Conservation (phyloP, 2,888 invertebrate genomes). For the Xanthostigma xanthostigma region DNA sequence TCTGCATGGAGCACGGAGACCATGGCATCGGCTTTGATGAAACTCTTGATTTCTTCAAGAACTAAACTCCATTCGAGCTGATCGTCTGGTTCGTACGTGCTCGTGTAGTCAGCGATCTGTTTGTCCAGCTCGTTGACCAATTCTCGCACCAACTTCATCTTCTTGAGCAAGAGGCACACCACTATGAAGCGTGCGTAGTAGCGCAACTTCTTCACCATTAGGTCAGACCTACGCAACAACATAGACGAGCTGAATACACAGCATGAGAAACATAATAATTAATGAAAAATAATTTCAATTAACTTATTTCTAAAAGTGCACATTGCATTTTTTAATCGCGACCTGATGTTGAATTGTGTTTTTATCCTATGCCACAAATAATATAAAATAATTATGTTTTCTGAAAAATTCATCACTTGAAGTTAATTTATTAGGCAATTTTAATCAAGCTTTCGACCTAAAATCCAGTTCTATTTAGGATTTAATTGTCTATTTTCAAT, state of each 20-base stretch:
- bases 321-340: too few relatives aligned
- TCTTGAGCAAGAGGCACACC: slow-evolving; percentile 83
- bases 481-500: too few relatives aligned
- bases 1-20: slow-evolving; percentile 81
- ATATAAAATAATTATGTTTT: too few relatives aligned
- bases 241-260: too few relatives aligned
- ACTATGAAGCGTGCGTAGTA: slow-evolving; percentile 96
- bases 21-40: slow-evolving; percentile 83
- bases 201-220: slow-evolving; percentile 91
- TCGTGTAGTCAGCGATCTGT: slow-evolving; percentile 89
- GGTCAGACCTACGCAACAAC: slow-evolving; percentile 47
- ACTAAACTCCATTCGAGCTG: slow-evolving; percentile 92
- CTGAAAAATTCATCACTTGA: too few relatives aligned
- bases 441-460: too few relatives aligned
- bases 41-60: slow-evolving; percentile 85
- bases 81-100: slow-evolving; percentile 93
- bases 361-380: too few relatives aligned
- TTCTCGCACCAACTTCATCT: slow-evolving; percentile 85
- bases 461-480: too few relatives aligned
- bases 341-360: too few relatives aligned
- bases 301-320: not conserved
- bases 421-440: too few relatives aligned
- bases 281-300: slow-evolving; percentile 1
- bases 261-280: not conserved
- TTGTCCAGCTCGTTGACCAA: slow-evolving; percentile 82